Conservation (phyloP, 2,888 invertebrate genomes). For the Oscheius sp. region DNA sequence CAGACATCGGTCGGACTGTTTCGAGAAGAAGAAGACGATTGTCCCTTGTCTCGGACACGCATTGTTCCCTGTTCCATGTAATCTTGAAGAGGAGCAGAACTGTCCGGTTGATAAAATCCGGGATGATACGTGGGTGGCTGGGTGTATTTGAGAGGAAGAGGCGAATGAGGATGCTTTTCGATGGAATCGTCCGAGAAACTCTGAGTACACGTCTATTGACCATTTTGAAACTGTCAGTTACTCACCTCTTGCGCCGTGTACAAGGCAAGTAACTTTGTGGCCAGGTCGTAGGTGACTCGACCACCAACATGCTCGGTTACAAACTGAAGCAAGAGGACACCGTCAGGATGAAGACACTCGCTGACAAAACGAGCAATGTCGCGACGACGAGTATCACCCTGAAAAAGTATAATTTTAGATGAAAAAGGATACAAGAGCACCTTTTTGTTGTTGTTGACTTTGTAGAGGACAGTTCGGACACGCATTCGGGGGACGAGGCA, state of each 20-base stretch:
- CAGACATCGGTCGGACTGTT: constrained; percentile 38
- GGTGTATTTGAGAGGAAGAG: constrained; percentile 17
- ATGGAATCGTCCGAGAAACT: constrained; percentile 35
- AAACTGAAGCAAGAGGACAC: constrained; percentile 65
- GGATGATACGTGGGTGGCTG: constrained; percentile 31
- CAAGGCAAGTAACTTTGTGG: constrained; percentile 50
- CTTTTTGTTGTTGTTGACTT: constrained; percentile 28
- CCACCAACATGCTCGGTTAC: constrained; percentile 66
- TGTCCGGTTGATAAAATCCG: constrained; percentile 12
- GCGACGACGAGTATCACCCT: too few species aligned
- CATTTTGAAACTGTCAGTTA: neutral
- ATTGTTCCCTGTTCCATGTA: constrained; percentile 37
- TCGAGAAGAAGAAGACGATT: constrained; percentile 15
- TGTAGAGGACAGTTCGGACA: constrained; percentile 47
- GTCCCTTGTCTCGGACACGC: constrained; percentile 33
- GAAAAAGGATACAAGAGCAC: neutral
- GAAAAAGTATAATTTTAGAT: neutral
- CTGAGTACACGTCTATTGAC: constrained; percentile 10
- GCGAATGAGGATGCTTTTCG: constrained; percentile 17
- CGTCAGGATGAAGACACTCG: constrained; percentile 61
- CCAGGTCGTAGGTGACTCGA: constrained; percentile 57
- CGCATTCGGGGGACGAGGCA: constrained; percentile 55
- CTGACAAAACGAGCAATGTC: constrained; percentile 25
- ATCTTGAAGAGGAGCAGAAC: constrained; percentile 8
- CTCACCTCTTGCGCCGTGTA: constrained; percentile 38